A percentile compares a stretch with the other conserved stretches of the same genome.
These are phyloP conservation scores for Aphelenchoides bicaudatus DNA, from an alignment of 2,888 invertebrate genomes.

Conservation along the genomic window DNA sequence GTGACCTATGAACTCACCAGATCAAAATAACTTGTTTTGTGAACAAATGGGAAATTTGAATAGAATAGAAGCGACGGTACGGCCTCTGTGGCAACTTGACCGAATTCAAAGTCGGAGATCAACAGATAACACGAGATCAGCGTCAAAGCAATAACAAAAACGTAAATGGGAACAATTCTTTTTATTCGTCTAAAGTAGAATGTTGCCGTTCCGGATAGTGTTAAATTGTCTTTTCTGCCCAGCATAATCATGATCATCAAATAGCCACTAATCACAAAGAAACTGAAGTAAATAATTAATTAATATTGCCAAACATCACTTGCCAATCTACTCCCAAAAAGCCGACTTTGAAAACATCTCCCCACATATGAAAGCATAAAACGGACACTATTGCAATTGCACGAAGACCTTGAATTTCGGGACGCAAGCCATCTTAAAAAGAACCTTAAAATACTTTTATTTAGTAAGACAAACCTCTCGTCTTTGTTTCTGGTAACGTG, in stretches of 20 bases:
- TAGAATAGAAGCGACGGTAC: neutral
- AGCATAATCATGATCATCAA: conserved; percentile 3
- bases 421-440: neutral
- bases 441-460: neutral
- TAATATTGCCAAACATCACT: neutral
- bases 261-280: conserved; percentile 9
- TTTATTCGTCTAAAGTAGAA: conserved; percentile 3
- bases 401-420: conserved; percentile 11
- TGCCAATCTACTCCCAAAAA: conserved; percentile 8
- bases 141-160: neutral
- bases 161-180: neutral
- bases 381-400: conserved; percentile 2
- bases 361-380: conserved; percentile 10
- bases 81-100: neutral
- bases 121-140: neutral
- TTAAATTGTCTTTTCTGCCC: too few relatives aligned
- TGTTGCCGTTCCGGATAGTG: neutral
- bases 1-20: neutral
- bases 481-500: too few relatives aligned
- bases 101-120: neutral
- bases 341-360: neutral
- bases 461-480: conserved; percentile 20
- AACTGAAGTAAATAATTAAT: neutral
- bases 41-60: conserved; percentile 5
- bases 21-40: neutral